Base-by-base conservation (phyloP, 2,888 invertebrate species). In the Drosophila vallismaia region DNA sequence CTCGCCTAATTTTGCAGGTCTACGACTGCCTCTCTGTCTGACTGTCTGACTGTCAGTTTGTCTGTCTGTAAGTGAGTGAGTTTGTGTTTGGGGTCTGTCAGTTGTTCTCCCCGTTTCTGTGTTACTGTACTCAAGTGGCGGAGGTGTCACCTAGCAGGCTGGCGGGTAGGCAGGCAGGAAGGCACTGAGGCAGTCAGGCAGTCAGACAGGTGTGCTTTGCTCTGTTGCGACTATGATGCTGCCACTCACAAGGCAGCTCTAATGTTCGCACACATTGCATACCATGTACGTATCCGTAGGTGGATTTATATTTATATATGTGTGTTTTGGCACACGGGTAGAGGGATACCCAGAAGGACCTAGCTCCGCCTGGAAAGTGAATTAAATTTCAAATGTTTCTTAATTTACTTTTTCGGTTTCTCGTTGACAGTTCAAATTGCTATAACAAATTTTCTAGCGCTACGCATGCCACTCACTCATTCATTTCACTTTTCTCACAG, bases 331-430 rank as follows among this genome's bases (percentile, higher is more conserved):
- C 56, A 5, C 42, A 52, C 46, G 29, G 26, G 14, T 3, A 38
- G 51, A 19, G 12, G 38, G 24, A 36, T 59, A 48, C 57, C 50
- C 57, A 55, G 33, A 64, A 70, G 79, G 68, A 42, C 12, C 36
- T n/a, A n/a, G 57, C 73, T 38, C 46, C 44, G 63, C 54, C 67
- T 70, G 71, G 60, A 68, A 76, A 82, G 88, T 84, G 84, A 84
- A 84, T 84, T 84, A 88, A 84, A 84, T 84, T 88, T 84, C 76
- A 79, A 84, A 84, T 84, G 83, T 83, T 84, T 84, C 88, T 88
- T 84, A 88, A 88, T 84, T 88, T 84, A 84, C 84, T 84, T 88
- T 84, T 84, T 88, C 80, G 84, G 84, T 84, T 84, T 84, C 75
- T 75, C 80, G 88, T 84, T 84, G 84, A 84, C 84, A 84, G 86